Percentiles rank a stretch among this genome's conserved stretches.
Evolutionary conservation across 2,113 vertebrate genomes (phyloP).

Genomic region (Hippolais icterina): DNA sequence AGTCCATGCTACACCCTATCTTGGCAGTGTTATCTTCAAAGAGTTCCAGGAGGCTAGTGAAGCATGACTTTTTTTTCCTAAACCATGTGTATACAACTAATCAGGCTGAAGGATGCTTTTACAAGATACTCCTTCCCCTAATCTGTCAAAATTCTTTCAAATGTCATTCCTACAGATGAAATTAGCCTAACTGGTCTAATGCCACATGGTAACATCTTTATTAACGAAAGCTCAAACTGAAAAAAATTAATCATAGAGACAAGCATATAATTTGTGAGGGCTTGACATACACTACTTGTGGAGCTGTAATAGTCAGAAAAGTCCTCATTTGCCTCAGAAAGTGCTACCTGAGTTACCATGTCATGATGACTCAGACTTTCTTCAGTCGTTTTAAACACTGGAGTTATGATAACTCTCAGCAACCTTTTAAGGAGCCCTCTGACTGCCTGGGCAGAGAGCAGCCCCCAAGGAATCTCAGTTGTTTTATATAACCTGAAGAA

Average conservation of each 20-base stretch:
- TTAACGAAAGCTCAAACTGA: not conserved
- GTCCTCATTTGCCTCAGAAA: not conserved
- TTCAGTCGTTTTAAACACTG: not conserved
- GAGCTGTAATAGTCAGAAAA: not conserved
- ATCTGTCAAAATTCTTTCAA: constrained; percentile 50
- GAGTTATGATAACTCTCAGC: not conserved
- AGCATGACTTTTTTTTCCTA: constrained; percentile 40
- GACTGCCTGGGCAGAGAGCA: not conserved
- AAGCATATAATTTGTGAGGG: not conserved
- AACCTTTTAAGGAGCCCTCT: not conserved
- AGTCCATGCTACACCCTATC: not conserved
- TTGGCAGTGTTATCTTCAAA: constrained; percentile 62
- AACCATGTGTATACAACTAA: constrained; percentile 25
- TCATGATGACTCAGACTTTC: not conserved
- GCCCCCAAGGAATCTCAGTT: not conserved
- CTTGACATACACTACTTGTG: not conserved
- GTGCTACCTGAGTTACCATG: not conserved
- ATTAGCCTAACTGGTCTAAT: constrained; percentile 3
- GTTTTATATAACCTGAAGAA: not conserved
- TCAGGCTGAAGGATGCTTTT: constrained; percentile 43
- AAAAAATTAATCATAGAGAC: not conserved
- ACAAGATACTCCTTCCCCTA: constrained; percentile 1
- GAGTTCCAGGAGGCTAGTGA: constrained; percentile 55
- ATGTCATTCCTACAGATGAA: constrained; percentile 10
- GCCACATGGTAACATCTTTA: not conserved